phyloP scores from a whole-genome alignment of 92 coral and sea anemone species.

The Phymanthus crucifer region DNA sequence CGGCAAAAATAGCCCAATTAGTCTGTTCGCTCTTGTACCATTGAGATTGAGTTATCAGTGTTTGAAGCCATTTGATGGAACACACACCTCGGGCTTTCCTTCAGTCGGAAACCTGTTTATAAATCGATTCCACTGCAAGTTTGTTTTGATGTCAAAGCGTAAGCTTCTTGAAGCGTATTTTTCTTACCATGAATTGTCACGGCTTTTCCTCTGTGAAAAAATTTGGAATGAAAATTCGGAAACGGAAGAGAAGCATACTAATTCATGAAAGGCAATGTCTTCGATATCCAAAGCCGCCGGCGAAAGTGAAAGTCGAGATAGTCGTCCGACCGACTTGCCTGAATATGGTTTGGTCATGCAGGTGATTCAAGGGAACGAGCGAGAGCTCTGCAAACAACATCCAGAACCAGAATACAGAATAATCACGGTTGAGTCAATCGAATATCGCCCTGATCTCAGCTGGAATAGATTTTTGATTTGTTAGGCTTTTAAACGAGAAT shows the following conservation, averaged over 20 bases:
- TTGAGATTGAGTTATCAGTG: neutral
- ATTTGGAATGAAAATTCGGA: neutral
- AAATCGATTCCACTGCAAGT: neutral
- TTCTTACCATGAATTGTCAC: neutral
- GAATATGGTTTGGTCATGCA: neutral
- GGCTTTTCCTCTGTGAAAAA: neutral
- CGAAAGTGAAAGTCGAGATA: neutral
- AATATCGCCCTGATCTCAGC: constrained; percentile 1
- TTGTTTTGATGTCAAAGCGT: neutral
- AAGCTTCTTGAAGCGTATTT: neutral
- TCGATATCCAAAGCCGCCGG: neutral
- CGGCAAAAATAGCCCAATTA: constrained; percentile 4
- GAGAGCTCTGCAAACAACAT: constrained; percentile 1
- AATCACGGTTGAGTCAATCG: neutral
- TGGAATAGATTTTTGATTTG: constrained; percentile 4
- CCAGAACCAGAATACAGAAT: neutral
- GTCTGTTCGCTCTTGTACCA: constrained; percentile 1
- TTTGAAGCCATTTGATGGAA: neutral
- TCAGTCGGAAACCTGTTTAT: neutral
- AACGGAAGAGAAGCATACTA: neutral
- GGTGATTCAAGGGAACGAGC: neutral
- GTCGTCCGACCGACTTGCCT: neutral
- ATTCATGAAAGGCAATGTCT: neutral
- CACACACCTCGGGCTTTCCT: neutral
- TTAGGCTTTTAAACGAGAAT: neutral